Conservation (phyloP, 2,113 vertebrate genomes). For the Trinectes maculatus region DNA sequence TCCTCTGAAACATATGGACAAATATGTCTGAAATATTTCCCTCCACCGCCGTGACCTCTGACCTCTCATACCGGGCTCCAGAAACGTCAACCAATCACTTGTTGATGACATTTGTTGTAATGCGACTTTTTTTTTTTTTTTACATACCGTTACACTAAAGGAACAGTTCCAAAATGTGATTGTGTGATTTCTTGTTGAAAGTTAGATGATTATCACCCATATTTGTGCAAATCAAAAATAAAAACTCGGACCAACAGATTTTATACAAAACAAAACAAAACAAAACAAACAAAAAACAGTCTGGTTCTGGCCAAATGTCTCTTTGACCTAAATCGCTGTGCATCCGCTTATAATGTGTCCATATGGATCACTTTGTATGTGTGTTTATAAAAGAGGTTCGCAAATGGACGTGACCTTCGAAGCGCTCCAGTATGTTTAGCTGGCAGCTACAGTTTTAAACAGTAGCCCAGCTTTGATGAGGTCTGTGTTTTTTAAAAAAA, state of each 20-base stretch:
- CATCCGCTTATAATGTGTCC: too few relatives aligned
- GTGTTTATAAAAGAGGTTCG: constrained; percentile 27
- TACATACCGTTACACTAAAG: too few relatives aligned
- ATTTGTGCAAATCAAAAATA: too few relatives aligned
- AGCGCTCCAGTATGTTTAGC: constrained; percentile 48
- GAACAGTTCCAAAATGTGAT: too few relatives aligned
- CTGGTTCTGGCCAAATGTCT: too few relatives aligned
- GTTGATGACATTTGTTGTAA: constrained; percentile 1
- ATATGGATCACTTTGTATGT: background rate
- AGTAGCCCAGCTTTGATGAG: constrained; percentile 68
- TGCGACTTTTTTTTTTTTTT: too few relatives aligned
- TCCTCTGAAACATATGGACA: constrained; percentile 46
- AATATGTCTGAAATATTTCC: constrained; percentile 51
- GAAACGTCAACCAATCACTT: constrained; percentile 7
- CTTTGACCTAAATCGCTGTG: too few relatives aligned
- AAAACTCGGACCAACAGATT: too few relatives aligned
- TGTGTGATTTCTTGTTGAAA: background rate
- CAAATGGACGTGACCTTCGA: constrained; percentile 42
- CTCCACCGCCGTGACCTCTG: constrained; percentile 23
- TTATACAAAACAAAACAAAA: too few relatives aligned
- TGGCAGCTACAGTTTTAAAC: constrained; percentile 45
- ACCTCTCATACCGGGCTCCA: constrained; percentile 23
- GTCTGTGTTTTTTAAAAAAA: constrained; percentile 65
- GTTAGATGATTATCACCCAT: background rate
- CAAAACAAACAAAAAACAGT: too few relatives aligned